Conservation (phyloP, 2,888 invertebrate species). For the Laspeyria flexula region DNA sequence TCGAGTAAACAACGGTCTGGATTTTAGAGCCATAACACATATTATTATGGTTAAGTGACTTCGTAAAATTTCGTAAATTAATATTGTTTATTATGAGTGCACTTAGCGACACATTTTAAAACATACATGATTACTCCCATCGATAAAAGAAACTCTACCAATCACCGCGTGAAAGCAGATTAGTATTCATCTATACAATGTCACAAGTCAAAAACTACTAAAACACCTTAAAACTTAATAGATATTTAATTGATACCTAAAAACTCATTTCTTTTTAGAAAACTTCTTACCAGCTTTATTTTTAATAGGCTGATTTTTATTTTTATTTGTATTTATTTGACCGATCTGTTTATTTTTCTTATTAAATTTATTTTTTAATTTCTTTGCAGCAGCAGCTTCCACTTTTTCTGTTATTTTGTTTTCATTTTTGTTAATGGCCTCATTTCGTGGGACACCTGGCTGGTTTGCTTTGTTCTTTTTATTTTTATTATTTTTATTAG, state of each 20-base stretch:
- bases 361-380: conserved; percentile 68
- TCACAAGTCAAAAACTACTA: not conserved
- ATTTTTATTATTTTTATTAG: conserved; percentile 54
- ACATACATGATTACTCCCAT: too few relatives aligned
- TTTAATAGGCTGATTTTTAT: conserved; percentile 36
- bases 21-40: too few relatives aligned
- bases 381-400: conserved; percentile 62
- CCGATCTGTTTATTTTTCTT: conserved; percentile 74
- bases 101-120: too few relatives aligned
- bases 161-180: not conserved
- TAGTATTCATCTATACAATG: not conserved
- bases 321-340: conserved; percentile 57
- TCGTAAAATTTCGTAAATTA: too few relatives aligned
- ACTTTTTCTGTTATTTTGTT: conserved; percentile 59
- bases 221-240: not conserved
- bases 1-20: too few relatives aligned
- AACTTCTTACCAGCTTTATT: conserved; percentile 51
- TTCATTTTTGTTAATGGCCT: conserved; percentile 45
- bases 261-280: conserved; percentile 50
- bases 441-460: conserved; percentile 9
- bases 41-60: too few relatives aligned
- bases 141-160: too few relatives aligned
- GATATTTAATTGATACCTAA: too few relatives aligned
- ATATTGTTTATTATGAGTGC: too few relatives aligned
- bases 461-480: conserved; percentile 47